Base-by-base conservation (phyloP, 2,113 vertebrate species). In the Pelmatolapia mariae region DNA sequence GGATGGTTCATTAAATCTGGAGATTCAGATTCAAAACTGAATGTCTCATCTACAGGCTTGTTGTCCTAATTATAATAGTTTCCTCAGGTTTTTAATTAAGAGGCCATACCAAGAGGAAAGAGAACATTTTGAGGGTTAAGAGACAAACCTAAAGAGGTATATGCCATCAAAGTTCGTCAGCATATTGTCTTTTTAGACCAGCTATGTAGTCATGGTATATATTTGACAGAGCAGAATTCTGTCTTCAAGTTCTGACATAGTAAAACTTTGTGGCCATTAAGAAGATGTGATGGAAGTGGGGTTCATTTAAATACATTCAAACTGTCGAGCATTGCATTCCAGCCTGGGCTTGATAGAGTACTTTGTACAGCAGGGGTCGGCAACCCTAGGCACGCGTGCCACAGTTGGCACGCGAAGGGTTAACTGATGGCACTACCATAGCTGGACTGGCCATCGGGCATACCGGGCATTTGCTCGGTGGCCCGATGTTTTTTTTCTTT, bases 21-120 rank as follows among this genome's bases (percentile, higher is more conserved):
- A 61, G 33, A 43, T 79, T 19, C 54, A 15, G 61, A 22, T 68
- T 68, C 61, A 68, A 3, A 26, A 73, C 68, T 45, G 13, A 26
- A 71, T 43, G 8, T 40, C 3, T 71, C n/a, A 43, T 13, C 38
- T 43, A 26, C 13, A 16, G 38, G 8, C 38, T 24, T 26, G 22
- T 76, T 47, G 68, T 45, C 40, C 22, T 45, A 24, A 18, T 45
- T 45, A 16, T 29, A 16, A 45, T 45, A 26, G 13, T 73, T 73
- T 73, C 40, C 5, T 18, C 40, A 7, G 68, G 68, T 73, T 45
- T 73, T 73, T 73, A 45, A 73, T 24, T 45, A 73, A 29, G 40
- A 45, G 0, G 22, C 40, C 22, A 10, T 0, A 45, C 38, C 13
- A 45, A 45, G 4, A 11, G 40, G 38, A 45, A 73, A 45, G 22